A percentile compares a stretch with the other conserved stretches of the same genome.
These are phyloP conservation scores for Bambusicola thoracicus DNA, from an alignment of 2,113 vertebrate genomes.

Conservation along the genomic window DNA sequence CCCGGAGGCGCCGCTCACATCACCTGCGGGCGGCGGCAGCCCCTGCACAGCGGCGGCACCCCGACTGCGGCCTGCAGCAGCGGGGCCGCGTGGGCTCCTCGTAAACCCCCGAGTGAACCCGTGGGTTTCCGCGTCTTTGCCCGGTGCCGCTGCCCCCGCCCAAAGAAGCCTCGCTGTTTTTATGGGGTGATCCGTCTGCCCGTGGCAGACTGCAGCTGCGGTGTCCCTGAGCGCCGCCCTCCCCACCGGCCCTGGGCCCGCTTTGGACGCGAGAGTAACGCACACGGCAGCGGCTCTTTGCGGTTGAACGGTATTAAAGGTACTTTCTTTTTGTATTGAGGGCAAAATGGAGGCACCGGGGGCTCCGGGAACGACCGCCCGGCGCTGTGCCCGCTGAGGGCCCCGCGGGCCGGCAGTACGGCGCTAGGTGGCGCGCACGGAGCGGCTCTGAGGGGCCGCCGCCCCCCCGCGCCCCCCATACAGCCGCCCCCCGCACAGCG, in stretches of 20 bases:
- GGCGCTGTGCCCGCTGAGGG: too few relatives aligned
- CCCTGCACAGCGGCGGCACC: conserved; percentile 4
- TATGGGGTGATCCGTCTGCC: not conserved
- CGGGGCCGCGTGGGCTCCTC: conserved; percentile 32
- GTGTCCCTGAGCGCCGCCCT: not conserved
- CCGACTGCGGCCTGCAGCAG: not conserved
- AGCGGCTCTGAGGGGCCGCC: not conserved
- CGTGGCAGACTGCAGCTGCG: not conserved
- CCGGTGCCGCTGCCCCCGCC: not conserved
- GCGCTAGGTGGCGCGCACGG: conserved; percentile 12
- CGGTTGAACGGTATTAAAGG: rapidly evolving
- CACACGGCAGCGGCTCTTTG: not conserved
- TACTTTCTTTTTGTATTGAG: not conserved
- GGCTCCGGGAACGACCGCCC: too few relatives aligned
- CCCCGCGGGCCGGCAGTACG: not conserved
- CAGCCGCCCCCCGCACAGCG: too few relatives aligned
- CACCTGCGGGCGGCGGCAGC: conserved; percentile 57
- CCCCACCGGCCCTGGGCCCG: too few relatives aligned
- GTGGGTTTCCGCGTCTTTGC: not conserved
- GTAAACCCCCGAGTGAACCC: conserved; percentile 67
- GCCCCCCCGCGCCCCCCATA: not conserved
- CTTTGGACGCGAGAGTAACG: not conserved
- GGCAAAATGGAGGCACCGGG: not conserved
- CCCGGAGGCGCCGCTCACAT: conserved; percentile 49
- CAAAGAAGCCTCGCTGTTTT: not conserved